phyloP scores from a whole-genome alignment of 2,113 vertebrate genomes.

The Hassar affinis region DNA sequence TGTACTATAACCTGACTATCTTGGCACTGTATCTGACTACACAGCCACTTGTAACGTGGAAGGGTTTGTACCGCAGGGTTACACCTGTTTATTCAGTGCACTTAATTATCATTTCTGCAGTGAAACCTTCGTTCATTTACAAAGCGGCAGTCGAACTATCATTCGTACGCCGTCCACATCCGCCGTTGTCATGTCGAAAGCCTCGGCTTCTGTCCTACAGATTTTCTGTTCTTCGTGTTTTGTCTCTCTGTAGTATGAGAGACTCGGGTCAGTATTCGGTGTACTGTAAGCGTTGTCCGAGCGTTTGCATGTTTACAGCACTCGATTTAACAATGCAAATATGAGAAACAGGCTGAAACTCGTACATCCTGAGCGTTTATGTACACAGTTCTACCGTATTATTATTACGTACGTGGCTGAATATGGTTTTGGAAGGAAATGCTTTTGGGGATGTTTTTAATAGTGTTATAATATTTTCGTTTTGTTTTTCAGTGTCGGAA shows the following conservation, averaged over 20 bases:
- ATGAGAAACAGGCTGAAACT: constrained; percentile 5
- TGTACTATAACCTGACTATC: neutral
- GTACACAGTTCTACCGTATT: neutral
- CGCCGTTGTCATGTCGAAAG: neutral
- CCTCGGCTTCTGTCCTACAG: neutral
- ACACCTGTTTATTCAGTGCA: neutral
- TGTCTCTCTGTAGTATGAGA: neutral
- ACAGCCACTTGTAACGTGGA: neutral
- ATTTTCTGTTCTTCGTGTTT: neutral
- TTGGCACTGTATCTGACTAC: neutral
- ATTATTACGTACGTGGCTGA: neutral
- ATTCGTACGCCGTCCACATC: neutral
- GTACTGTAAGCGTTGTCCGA: constrained; percentile 7
- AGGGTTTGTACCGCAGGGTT: neutral
- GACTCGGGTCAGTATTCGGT: constrained; percentile 2
- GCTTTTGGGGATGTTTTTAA: neutral
- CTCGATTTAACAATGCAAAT: constrained; percentile 28
- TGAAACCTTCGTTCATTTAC: neutral
- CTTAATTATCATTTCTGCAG: neutral
- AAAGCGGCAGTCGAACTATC: neutral
- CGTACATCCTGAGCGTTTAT: neutral
- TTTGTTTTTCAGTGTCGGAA: neutral
- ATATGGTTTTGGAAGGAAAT: constrained; percentile 1
- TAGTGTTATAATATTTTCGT: neutral
- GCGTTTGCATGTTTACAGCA: constrained; percentile 23